Evolutionary conservation across 2,113 vertebrate genomes (phyloP).

Genomic region (Macrotus californicus): DNA sequence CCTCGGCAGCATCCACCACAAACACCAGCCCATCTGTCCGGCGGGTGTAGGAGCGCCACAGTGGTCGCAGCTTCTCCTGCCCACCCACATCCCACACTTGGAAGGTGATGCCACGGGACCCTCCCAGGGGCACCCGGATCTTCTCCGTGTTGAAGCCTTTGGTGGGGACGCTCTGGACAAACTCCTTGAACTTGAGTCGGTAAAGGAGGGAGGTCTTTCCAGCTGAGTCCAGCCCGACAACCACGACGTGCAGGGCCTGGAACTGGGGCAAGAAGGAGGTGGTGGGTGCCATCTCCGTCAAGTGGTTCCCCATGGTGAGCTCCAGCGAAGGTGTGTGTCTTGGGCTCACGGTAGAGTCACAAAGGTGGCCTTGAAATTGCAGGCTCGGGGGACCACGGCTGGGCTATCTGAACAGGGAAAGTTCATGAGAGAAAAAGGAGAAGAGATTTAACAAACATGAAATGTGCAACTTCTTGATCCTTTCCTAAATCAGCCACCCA

Average conservation of each 20-base stretch:
- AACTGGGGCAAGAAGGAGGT: conserved; percentile 86
- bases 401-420: conserved; percentile 3
- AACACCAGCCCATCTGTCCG: conserved; percentile 91
- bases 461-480: background rate
- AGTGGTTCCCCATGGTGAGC: conserved; percentile 89
- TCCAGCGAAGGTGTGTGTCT: background rate
- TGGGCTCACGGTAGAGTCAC: background rate
- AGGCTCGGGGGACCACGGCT: background rate
- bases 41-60: conserved; percentile 93
- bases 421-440: background rate
- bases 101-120: conserved; percentile 85
- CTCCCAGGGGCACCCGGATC: conserved; percentile 86
- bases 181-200: conserved; percentile 90
- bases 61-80: conserved; percentile 90
- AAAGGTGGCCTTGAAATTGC: background rate
- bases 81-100: conserved; percentile 95
- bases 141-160: conserved; percentile 94
- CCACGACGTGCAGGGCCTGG: conserved; percentile 88
- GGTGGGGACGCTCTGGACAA: conserved; percentile 90
- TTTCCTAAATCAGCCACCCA: background rate
- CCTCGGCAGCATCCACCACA: conserved; percentile 89
- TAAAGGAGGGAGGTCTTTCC: conserved; percentile 93
- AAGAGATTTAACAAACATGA: background rate
- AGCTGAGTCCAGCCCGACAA: conserved; percentile 88
- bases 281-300: conserved; percentile 88